Percentiles rank a stretch among this genome's conserved stretches.
phyloP scores from a whole-genome alignment of 2,797 vertebrate genomes.

The Aythya fuligula region DNA sequence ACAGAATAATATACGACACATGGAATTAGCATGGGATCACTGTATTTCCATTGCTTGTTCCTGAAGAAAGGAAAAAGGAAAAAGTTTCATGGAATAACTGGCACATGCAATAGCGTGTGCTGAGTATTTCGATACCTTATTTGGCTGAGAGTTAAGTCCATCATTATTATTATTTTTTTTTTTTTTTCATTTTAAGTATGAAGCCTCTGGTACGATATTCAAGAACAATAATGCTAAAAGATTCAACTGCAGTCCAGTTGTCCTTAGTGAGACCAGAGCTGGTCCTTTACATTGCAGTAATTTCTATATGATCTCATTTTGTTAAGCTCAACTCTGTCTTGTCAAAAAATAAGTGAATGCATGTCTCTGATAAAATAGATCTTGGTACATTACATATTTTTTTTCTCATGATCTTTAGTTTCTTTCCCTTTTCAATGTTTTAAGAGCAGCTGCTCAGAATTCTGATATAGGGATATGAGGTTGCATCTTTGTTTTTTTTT shows the following conservation, averaged over 20 bases:
- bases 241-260: not conserved
- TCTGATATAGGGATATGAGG: not conserved
- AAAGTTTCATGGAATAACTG: not conserved
- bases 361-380: not conserved
- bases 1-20: not conserved
- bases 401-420: not conserved
- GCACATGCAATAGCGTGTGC: fast-evolving
- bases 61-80: not conserved
- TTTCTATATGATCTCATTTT: not conserved
- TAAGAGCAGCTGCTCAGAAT: not conserved
- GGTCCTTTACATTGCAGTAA: not conserved
- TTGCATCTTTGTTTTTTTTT: too few relatives aligned
- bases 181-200: not conserved
- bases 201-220: not conserved
- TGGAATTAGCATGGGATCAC: not conserved
- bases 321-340: not conserved
- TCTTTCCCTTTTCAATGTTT: not conserved
- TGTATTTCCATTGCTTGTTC: not conserved
- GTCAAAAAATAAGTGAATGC: not conserved
- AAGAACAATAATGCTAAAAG: not conserved
- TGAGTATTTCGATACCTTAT: not conserved
- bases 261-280: not conserved
- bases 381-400: not conserved
- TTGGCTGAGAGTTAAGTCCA: not conserved
- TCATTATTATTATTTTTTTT: not conserved